These are phyloP conservation scores for Channa striata DNA, from an alignment of 2,797 vertebrate species.

Conservation along the genomic window DNA sequence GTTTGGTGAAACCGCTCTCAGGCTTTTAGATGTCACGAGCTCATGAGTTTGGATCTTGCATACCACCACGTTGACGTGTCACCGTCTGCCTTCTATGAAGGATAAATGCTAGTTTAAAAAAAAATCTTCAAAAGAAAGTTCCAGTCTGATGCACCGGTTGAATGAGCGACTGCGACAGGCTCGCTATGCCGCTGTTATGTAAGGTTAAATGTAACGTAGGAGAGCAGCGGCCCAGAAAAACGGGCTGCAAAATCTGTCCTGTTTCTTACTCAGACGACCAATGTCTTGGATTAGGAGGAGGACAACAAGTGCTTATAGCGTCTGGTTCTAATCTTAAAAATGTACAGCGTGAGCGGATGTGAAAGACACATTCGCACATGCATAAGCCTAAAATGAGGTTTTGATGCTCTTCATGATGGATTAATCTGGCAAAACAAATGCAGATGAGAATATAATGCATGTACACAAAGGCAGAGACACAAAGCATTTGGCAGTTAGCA, in stretches of 20 bases:
- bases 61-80: not conserved
- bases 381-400: not conserved
- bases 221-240: constrained; percentile 43
- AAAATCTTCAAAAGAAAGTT: constrained; percentile 41
- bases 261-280: constrained; percentile 5
- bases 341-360: not conserved
- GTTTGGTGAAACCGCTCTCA: constrained; percentile 34
- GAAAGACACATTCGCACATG: not conserved
- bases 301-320: not conserved
- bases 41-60: constrained; percentile 10
- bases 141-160: constrained; percentile 39
- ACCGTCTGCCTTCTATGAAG: not conserved
- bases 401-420: not conserved
- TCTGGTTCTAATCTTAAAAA: constrained; percentile 1
- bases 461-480: not conserved
- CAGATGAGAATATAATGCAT: not conserved
- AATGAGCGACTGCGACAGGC: constrained; percentile 40
- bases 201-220: constrained; percentile 60
- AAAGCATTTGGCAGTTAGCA: not conserved
- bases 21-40: constrained; percentile 14
- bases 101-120: constrained; percentile 14
- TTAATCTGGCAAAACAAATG: not conserved
- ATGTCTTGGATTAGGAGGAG: constrained; percentile 12
- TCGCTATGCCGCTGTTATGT: constrained; percentile 54
- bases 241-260: constrained; percentile 30